Base-by-base conservation (phyloP, 2,888 invertebrate species). In the Neocrepidodera transversa region DNA sequence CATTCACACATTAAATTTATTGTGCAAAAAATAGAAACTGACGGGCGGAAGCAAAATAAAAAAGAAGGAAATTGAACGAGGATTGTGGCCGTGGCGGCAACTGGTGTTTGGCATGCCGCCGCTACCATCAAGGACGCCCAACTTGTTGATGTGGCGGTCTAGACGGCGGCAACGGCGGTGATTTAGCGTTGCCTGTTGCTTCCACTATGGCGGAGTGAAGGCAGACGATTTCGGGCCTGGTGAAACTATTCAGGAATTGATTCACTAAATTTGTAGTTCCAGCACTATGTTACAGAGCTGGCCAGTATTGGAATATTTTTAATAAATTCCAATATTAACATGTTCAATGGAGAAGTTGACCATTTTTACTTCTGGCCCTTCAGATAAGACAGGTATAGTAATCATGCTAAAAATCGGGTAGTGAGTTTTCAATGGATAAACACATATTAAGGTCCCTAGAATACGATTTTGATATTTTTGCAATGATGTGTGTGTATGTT, bases 121-220 rank as follows among this genome's bases (percentile, higher is more conserved):
- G 30, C 28, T 28, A 42, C 42, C 28, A 48, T 48, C 30, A 32
- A 52, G 42, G 52, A 52, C 52, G 52, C 52, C 52, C 30, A 42
- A 52, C 52, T 52, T 52, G 52, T 52, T 52, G 52, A 52, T 52
- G 52, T 11, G 52, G 52, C 52, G 52, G 52, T 42, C 52, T 42
- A 52, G 52, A 52, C 47, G 45, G 55, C 55, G 48, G 36, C 55
- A 38, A 42, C 43, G 14, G 18, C 10, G 26, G 23, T 30, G 47
- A 17, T 26, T 6, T 38, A 47, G 23, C 55, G 23, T 23, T 52
- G 52, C 52, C 52, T 52, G 52, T 52, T 52, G 52, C 52, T 52
- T 52, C 17, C 42, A 17, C 28, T 14, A 17, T 11, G 40, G 6
- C 38, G 38, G 49, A 36, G 6, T 26, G 38, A 35, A 36, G 32